Percentiles rank a stretch among this genome's conserved stretches.
These are phyloP conservation scores for Sphenopsis melanotis DNA, from an alignment of 2,797 vertebrate species.

Conservation along the genomic window DNA sequence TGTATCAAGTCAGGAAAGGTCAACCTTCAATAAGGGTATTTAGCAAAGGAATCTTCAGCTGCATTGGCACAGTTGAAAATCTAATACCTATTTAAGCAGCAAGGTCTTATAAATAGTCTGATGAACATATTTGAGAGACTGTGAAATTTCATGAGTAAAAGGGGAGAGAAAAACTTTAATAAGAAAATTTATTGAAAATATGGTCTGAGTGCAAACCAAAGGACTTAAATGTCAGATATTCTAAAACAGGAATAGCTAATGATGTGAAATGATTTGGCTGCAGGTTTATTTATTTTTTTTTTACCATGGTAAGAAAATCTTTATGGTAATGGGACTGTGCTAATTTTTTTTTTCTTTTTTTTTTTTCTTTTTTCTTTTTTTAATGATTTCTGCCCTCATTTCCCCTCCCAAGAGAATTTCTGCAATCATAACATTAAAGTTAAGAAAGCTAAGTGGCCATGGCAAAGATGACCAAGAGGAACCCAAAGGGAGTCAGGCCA, in stretches of 20 bases:
- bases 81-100: constrained; percentile 5
- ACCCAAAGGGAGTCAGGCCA: neutral
- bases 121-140: neutral
- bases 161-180: neutral
- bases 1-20: neutral
- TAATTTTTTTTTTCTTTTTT: neutral
- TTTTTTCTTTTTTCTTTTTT: neutral
- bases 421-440: neutral
- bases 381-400: neutral
- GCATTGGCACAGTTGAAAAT: neutral
- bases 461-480: neutral
- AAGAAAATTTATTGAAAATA: neutral
- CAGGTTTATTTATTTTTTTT: neutral
- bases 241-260: neutral
- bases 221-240: neutral
- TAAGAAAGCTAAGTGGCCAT: neutral
- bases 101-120: neutral
- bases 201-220: neutral
- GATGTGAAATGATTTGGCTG: neutral
- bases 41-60: neutral
- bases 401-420: neutral
- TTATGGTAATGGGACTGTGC: neutral
- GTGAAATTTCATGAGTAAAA: neutral
- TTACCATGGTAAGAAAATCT: neutral
- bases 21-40: neutral